Percentiles rank a stretch among this genome's conserved stretches.
Conservation (phyloP, 2,113 vertebrate genomes). For the Garra rufa region DNA sequence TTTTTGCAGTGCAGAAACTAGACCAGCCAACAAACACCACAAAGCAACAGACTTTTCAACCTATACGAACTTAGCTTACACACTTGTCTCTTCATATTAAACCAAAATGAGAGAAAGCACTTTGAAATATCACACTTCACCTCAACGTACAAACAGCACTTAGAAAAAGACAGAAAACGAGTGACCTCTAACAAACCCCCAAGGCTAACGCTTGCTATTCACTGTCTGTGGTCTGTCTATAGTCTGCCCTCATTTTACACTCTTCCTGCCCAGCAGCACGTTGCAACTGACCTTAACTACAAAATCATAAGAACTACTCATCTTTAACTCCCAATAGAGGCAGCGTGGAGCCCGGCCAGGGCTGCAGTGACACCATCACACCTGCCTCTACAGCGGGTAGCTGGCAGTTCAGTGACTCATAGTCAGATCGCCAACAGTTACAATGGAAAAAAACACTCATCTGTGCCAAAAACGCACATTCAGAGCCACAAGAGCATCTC, state of each 20-base stretch:
- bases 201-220: constrained; percentile 6
- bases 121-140: not conserved
- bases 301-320: constrained; percentile 32
- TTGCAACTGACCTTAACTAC: constrained; percentile 23
- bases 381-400: constrained; percentile 9
- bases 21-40: not conserved
- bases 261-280: not conserved
- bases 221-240: constrained; percentile 1
- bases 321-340: constrained; percentile 10
- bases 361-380: constrained; percentile 25
- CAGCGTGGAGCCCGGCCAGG: not conserved
- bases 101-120: not conserved
- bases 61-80: not conserved
- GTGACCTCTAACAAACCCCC: constrained; percentile 21
- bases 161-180: not conserved
- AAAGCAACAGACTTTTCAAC: not conserved
- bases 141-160: constrained; percentile 8
- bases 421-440: constrained; percentile 3
- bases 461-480: not conserved
- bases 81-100: not conserved
- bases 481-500: not conserved
- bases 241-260: constrained; percentile 2
- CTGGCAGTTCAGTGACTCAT: constrained; percentile 13
- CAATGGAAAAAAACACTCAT: not conserved
- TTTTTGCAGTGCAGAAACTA: too few species aligned